Evolutionary conservation across 2,888 invertebrate genomes (phyloP), one percentile per base, ranked within the genome.

Genomic region (Oxytorus armatus): DNA sequence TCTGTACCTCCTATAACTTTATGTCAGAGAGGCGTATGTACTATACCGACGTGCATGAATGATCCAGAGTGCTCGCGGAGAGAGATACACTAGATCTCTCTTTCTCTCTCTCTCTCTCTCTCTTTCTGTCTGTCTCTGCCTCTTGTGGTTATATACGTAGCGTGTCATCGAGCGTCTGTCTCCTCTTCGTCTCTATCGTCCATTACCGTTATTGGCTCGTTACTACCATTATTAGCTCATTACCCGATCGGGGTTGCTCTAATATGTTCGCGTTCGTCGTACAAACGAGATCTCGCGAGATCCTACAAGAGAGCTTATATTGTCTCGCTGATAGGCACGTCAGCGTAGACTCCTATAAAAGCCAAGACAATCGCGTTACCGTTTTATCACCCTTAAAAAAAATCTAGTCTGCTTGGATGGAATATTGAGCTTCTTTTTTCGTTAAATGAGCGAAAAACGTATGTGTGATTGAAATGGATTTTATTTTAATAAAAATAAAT

Each of bases 141-240:
- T 42, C 66, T 23, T 29, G 44, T 44, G 25, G 16, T 51, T 51
- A 49, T 47, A 49, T 61, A 76, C 66, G 44, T 72, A 59, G 47
- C 76, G 66, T 66, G 69, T 59, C 65, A 75, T 75, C 70, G 57
- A 63, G 74, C 68, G n/a, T 51, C 70, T 42, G 61, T 39, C 66
- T 66, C 57, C 47, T 29, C 42, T 49, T 21, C 42, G 39, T 59
- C 53, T 66, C 75, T 82, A 77, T 84, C 81, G 85, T 88, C 87
- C 87, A 88, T 89, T 88, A 87, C 83, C 85, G 75, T 88, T 87
- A 89, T 88, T 86, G 88, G 85, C 85, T 86, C 83, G 85, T 85
- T 85, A 81, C 85, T 86, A 84, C 84, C 85, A 86, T 87, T 88
- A 88, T 88, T 87, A 87, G 84, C 87, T 87, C 86, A 85, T 88